Conservation (phyloP, 2,888 invertebrate species). For the Linyphia triangularis region DNA sequence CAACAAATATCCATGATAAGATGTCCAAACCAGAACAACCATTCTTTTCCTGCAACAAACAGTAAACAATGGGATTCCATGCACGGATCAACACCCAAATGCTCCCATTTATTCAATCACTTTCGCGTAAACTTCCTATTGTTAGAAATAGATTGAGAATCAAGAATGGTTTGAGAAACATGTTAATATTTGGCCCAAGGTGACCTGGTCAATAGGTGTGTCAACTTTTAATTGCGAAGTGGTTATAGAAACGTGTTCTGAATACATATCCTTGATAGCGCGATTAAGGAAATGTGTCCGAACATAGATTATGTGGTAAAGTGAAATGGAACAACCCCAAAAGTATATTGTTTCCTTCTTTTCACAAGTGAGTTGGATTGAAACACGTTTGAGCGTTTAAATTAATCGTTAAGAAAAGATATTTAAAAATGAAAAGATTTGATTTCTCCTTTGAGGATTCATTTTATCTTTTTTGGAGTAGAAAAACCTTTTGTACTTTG, state of each 20-base stretch:
- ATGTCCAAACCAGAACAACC: too few relatives aligned
- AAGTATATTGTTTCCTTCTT: background rate
- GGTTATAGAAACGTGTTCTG: background rate
- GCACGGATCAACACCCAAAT: background rate
- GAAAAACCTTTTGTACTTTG: too few relatives aligned
- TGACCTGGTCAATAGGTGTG: constrained; percentile 34
- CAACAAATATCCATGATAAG: too few relatives aligned
- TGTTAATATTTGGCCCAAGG: constrained; percentile 35
- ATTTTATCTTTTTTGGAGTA: background rate
- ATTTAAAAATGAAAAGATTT: background rate
- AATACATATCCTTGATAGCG: constrained; percentile 29
- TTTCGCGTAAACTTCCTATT: constrained; percentile 1
- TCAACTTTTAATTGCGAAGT: constrained; percentile 23
- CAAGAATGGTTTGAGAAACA: background rate
- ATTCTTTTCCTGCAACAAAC: too few relatives aligned
- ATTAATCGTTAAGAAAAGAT: background rate
- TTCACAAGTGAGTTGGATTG: background rate
- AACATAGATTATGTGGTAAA: background rate
- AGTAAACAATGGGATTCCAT: too few relatives aligned
- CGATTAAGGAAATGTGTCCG: background rate
- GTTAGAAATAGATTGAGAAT: background rate
- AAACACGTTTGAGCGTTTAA: background rate
- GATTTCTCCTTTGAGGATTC: background rate
- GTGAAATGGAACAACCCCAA: background rate
- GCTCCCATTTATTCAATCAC: background rate